Evolutionary conservation across 2,797 vertebrate species (phyloP).

Genomic region (Smutsia gigantea): DNA sequence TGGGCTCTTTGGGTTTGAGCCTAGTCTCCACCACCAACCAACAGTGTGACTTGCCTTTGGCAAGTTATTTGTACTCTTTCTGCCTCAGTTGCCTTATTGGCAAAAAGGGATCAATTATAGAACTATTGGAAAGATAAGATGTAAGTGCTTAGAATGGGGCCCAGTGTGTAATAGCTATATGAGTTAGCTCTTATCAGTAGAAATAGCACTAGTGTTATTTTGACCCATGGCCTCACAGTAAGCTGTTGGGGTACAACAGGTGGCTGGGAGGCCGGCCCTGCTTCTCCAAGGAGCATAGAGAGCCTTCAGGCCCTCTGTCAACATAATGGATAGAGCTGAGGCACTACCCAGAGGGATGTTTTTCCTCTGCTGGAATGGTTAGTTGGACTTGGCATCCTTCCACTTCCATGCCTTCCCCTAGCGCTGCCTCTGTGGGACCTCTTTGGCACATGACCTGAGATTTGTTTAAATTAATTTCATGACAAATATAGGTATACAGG

Average conservation of each 20-base stretch:
- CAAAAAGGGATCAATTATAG: slow-evolving; percentile 23
- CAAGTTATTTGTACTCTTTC: not conserved
- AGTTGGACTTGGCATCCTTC: slow-evolving; percentile 29
- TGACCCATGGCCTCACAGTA: not conserved
- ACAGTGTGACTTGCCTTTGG: not conserved
- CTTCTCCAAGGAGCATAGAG: slow-evolving; percentile 20
- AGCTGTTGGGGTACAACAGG: not conserved
- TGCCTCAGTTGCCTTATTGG: slow-evolving; percentile 45
- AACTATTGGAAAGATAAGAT: slow-evolving; percentile 22
- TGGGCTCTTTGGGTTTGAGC: not conserved
- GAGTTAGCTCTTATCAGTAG: not conserved
- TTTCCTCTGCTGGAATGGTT: not conserved
- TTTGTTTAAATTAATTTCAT: slow-evolving; percentile 68
- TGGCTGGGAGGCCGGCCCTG: slow-evolving; percentile 4
- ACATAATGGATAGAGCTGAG: not conserved
- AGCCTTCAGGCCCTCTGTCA: not conserved
- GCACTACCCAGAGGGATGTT: not conserved
- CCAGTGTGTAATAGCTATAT: not conserved
- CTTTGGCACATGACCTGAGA: not conserved
- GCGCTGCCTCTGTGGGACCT: not conserved
- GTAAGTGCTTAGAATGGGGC: not conserved
- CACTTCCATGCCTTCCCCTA: not conserved
- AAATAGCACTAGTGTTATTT: slow-evolving; percentile 35
- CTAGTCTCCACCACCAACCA: not conserved
- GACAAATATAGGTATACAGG: not conserved